Evolutionary conservation across 2,888 invertebrate genomes (phyloP), one percentile per base, ranked within the genome.

Genomic region (Plemyria rubiginata): DNA sequence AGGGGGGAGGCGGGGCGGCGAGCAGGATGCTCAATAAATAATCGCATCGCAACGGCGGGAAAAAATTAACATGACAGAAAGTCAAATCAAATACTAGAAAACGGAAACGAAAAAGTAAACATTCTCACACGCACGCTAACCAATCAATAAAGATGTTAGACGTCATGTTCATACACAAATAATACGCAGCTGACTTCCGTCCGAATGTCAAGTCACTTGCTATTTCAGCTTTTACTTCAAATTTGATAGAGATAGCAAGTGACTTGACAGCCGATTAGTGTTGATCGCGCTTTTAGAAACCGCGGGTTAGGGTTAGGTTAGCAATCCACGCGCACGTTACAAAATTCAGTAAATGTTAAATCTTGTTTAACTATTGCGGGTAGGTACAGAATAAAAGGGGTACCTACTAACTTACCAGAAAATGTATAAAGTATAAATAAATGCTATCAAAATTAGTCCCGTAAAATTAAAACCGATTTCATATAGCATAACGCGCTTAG

Each of bases 61-160:
- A 7, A 50, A 50, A 38, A 11, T 38, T 13, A 41, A 41, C 41
- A 22, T 8, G 13, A 46, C 9, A 8, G 11, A 13, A 52, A 40
- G 46, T 54, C 54, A 54, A 46, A 48, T 38, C 36, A 54, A 54
- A 54, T n/a, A 54, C 45, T 22, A 22, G 9, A 9, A 46, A 54
- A 22, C 46, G 54, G 54, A 54, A 54, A 54, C 38, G 46, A n/a
- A 38, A 22, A 36, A 15, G 49, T 3, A 28, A 28, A 7, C 1
- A 28, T 16, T 1, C 2, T 28, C 36, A 50, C 11, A 15, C 32
- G 36, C 13, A 15, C 51, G 38, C 13, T 15, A 50, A 36, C 9
- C 32, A 50, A 32, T 48, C 13, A 12, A 16, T 4, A 22, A 22
- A n/a, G n/a, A n/a, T n/a, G n/a, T 22, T 2, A 45, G 46, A 28